Evolutionary conservation across 2,113 vertebrate species (phyloP).

Genomic region (Galeopterus variegatus): DNA sequence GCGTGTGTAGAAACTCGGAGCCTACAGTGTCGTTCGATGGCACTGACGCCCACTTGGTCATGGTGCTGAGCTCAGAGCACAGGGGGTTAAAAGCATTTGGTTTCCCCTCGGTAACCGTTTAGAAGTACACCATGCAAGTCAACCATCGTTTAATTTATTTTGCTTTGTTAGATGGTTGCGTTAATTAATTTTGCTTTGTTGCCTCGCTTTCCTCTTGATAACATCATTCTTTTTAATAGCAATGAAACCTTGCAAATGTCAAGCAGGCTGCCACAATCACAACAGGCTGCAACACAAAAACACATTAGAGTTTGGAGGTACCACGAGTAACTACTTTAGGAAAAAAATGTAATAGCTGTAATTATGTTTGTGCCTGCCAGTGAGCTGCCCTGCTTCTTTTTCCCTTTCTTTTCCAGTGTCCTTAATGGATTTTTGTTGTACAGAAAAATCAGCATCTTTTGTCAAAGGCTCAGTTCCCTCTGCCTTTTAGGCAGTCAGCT

Average conservation of each 20-base stretch:
- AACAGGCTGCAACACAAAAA: constrained; percentile 70
- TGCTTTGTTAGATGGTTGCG: constrained; percentile 69
- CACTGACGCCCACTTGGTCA: neutral
- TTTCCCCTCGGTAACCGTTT: constrained; percentile 32
- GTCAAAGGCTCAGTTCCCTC: neutral
- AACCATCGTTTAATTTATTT: constrained; percentile 79
- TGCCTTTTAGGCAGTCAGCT: neutral
- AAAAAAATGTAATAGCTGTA: constrained; percentile 81
- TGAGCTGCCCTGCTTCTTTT: constrained; percentile 45
- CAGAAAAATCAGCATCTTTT: constrained; percentile 35
- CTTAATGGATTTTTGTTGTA: constrained; percentile 65
- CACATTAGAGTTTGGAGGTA: constrained; percentile 63
- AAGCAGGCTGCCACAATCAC: constrained; percentile 70
- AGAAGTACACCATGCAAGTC: constrained; percentile 69
- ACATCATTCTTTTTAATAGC: constrained; percentile 81
- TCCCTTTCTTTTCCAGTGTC: neutral
- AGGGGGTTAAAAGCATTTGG: constrained; percentile 71
- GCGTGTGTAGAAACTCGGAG: neutral
- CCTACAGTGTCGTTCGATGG: fast-evolving
- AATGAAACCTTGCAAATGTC: constrained; percentile 80
- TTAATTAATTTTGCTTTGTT: constrained; percentile 77
- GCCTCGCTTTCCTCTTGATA: constrained; percentile 73
- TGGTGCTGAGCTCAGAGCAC: neutral
- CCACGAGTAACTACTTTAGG: constrained; percentile 81
- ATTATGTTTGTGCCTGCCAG: constrained; percentile 82